Percentiles rank a stretch among this genome's conserved stretches.
These are phyloP conservation scores for Kryptolebias marmoratus DNA, from an alignment of 2,113 vertebrate genomes.

Conservation along the genomic window DNA sequence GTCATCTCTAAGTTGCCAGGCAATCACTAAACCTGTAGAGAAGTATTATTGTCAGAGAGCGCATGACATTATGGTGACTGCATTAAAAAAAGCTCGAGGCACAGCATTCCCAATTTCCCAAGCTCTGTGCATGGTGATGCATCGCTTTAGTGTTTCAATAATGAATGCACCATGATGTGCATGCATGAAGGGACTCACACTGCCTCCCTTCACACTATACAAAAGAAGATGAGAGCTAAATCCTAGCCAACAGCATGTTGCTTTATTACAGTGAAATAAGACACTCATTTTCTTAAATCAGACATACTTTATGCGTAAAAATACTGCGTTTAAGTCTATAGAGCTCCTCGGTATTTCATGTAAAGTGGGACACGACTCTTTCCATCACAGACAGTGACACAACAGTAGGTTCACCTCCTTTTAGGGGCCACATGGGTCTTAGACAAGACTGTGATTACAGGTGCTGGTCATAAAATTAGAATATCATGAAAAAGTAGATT, in stretches of 20 bases:
- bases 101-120: constrained; percentile 44
- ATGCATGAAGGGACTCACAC: constrained; percentile 57
- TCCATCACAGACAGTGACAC: constrained; percentile 34
- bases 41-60: constrained; percentile 23
- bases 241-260: constrained; percentile 54
- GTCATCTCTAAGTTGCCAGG: constrained; percentile 26
- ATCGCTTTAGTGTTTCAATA: constrained; percentile 67
- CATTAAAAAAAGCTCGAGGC: constrained; percentile 52
- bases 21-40: constrained; percentile 41
- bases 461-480: no score
- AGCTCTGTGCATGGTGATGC: constrained; percentile 53
- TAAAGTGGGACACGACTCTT: constrained; percentile 29
- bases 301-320: constrained; percentile 37
- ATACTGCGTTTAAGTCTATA: constrained; percentile 13
- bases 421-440: constrained; percentile 18
- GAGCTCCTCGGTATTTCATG: constrained; percentile 22
- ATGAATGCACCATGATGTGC: constrained; percentile 62
- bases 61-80: constrained; percentile 52
- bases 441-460: constrained; percentile 28
- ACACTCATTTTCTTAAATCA: constrained; percentile 55
- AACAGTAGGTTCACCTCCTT: constrained; percentile 30
- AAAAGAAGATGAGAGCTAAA: constrained; percentile 64
- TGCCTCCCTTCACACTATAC: constrained; percentile 53
- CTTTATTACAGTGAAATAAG: constrained; percentile 51
- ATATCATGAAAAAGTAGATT: no score